Base-by-base conservation (phyloP, 2,888 invertebrate genomes). In the Eulithis prunata region DNA sequence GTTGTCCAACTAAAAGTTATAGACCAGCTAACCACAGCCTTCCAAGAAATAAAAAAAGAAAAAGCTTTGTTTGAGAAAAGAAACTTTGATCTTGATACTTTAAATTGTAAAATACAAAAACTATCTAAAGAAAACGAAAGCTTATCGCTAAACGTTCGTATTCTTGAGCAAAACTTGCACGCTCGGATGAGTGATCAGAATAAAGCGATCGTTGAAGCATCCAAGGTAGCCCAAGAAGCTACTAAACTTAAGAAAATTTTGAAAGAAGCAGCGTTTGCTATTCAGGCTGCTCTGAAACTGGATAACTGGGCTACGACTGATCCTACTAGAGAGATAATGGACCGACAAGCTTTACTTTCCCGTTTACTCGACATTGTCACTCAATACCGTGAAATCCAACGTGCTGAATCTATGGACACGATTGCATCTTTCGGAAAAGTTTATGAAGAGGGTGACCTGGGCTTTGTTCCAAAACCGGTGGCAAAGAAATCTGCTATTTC, bases 381-480 rank as follows among this genome's bases (percentile, higher is more conserved):
- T 14, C 88, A 91, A 65, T 89, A 87, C 67, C 88, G 85, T 14
- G 93, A 92, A 57, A 79, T 90, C 13, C 83, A 89, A 70, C 82
- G 81, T 28, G 80, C 88, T 3, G 90, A 88, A 67, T 92, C 93
- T 12, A 74, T 83, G 64, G 87, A 88, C 32, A 91, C 94, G 53
- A 78, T 91, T 47, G 91, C 91, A 36, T 94, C 95, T 0, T 78
- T 94, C 36, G 89, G 87, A 1, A 93, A 92, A 47, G 87, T 95
- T 28, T 96, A 96, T 73, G 88, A 92, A 57, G 94, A 94, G 71
- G 96, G 96, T 11, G 95, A 95, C 80, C 93, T 96, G 66, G 96
- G 96, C 8, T 95, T 96, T 71, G 88, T 95, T 69, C 95, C 95
- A 0, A 94, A 94, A 75, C 74, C 82, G 14, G 51, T 68, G 28